Evolutionary conservation across 2,888 invertebrate species (phyloP), one percentile per base, ranked within the genome.

Genomic region (Polydrusus pterygomalis): DNA sequence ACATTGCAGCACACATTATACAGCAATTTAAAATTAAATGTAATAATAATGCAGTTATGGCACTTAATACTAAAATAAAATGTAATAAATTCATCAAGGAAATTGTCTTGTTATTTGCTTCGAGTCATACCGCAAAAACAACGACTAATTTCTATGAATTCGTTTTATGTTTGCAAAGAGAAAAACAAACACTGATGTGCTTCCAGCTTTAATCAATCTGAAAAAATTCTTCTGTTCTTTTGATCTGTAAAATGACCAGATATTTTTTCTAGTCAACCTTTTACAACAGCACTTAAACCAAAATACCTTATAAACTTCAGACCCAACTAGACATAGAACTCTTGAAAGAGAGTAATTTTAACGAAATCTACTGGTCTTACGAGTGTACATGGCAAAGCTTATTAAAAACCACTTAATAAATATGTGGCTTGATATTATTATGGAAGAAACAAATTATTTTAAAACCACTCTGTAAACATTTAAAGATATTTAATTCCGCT

Each of bases 71-170:
- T 71, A 58, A 71, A 74, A 69, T 71, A 56, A 62, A 77, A 77
- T 64, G 77, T 63, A 77, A 77, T 77, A 77, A 77, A 77, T 77
- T 77, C 71, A 77, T 77, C 74, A 74, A 74, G 68, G 40, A 71
- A 71, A 77, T 77, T 77, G 74, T 67, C 67, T 77, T 73, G 70
- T 77, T 75, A 60, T 70, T 72, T 72, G 69, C 40, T 58, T 60
- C 30, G 17, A 69, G 58, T 17, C 30, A 45, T 58, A 58, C 20
- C 25, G 15, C 45, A 38, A 9, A n/a, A 60, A 18, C 13, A 58
- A 60, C 17, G 17, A 63, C 43, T 45, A 45, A 63, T 25, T 63
- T 25, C 25, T 63, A 62, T 25, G 8, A 63, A 63, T 30, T 43
- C 15, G 45, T 63, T 63, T 45, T 20, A 45, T 13, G n/a, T 25